phyloP scores from a whole-genome alignment of 2,797 vertebrate genomes.

The Oreonectes daqikongensis region DNA sequence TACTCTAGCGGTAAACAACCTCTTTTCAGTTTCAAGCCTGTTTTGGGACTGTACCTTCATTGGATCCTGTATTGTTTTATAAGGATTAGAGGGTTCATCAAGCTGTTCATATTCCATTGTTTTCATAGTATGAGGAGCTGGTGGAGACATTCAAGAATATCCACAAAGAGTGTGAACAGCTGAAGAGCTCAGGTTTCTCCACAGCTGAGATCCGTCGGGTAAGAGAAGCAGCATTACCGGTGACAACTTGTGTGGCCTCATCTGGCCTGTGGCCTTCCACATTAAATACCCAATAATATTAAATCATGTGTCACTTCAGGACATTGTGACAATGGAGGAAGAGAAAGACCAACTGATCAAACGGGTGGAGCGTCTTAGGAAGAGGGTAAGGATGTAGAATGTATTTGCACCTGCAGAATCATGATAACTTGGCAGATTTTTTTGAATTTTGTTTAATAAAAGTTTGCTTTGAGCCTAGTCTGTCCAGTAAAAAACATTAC shows the following conservation, averaged over 20 bases:
- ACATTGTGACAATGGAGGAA: constrained; percentile 96
- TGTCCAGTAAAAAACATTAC: too few relatives aligned
- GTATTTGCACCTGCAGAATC: too few relatives aligned
- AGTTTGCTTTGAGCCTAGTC: too few relatives aligned
- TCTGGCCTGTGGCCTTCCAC: neutral
- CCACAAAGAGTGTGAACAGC: constrained; percentile 95
- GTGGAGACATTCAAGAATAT: constrained; percentile 93
- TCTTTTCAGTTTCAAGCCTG: neutral
- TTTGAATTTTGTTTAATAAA: too few relatives aligned
- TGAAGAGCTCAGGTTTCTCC: constrained; percentile 92
- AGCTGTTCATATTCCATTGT: constrained; percentile 40
- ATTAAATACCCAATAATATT: neutral
- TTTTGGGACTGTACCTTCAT: neutral
- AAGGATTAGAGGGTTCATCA: neutral
- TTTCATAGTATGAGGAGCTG: constrained; percentile 90
- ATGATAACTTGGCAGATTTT: too few relatives aligned
- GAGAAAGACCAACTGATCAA: constrained; percentile 96
- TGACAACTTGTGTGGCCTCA: neutral
- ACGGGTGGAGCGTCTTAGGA: constrained; percentile 93
- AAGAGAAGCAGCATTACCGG: constrained; percentile 48
- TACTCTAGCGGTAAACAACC: too few relatives aligned
- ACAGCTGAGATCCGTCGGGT: constrained; percentile 95
- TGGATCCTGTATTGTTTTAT: neutral
- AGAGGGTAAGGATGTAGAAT: constrained; percentile 81
- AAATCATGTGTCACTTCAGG: constrained; percentile 73